Conservation (phyloP, 1,140 invertebrate genomes). For the Dendrolimus punctatus region DNA sequence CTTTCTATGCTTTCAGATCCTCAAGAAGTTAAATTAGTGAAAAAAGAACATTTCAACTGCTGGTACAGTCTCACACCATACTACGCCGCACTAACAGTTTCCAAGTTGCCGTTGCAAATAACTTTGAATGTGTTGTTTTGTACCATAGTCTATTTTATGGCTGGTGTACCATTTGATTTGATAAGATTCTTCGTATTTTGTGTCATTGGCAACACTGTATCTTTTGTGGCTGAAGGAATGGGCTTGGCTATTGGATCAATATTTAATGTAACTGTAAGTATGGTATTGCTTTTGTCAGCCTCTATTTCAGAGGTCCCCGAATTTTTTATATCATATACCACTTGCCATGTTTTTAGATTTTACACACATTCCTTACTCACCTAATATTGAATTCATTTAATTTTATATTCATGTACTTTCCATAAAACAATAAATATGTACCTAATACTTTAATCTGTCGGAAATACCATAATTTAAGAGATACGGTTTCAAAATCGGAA, state of each 20-base stretch:
- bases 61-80: slow-evolving; percentile 88
- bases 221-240: slow-evolving; percentile 75
- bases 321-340: too few relatives aligned
- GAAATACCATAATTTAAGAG: too few relatives aligned
- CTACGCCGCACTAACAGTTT: slow-evolving; percentile 83
- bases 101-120: slow-evolving; percentile 74
- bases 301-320: too few relatives aligned
- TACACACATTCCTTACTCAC: too few relatives aligned
- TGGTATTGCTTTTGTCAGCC: not conserved
- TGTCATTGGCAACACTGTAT: slow-evolving; percentile 72
- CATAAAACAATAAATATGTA: too few relatives aligned
- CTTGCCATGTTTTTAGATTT: too few relatives aligned
- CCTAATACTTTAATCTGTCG: too few relatives aligned
- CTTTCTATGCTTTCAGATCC: slow-evolving; percentile 74
- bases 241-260: slow-evolving; percentile 76
- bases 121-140: slow-evolving; percentile 74
- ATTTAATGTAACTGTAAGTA: slow-evolving; percentile 76
- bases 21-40: slow-evolving; percentile 83
- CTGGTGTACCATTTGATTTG: slow-evolving; percentile 70
- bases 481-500: too few relatives aligned
- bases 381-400: not conserved
- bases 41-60: slow-evolving; percentile 87
- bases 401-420: too few relatives aligned
- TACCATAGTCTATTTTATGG: slow-evolving; percentile 74
- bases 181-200: slow-evolving; percentile 73